phyloP scores from a whole-genome alignment of 1,140 invertebrate species.

The Bombyx mori region ASM3026992v2 NC_085115.1:13357001-13357500 shows the following conservation, averaged over 20 bases:
- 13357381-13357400: constrained; percentile 40
- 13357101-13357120: too few species aligned
- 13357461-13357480: constrained; percentile 42
- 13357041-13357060: too few species aligned
- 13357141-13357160: too few species aligned
- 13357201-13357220: too few species aligned
- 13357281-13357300: constrained; percentile 25
- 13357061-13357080: too few species aligned
- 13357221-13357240: too few species aligned
- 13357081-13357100: too few species aligned
- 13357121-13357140: too few species aligned
- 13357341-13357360: constrained; percentile 42
- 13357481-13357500: constrained; percentile 48
- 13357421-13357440: constrained; percentile 30
- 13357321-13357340: constrained; percentile 35
- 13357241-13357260: background rate
- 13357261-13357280: background rate
- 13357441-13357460: constrained; percentile 46
- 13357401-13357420: constrained; percentile 34
- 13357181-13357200: too few species aligned
- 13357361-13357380: constrained; percentile 40
- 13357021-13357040: too few species aligned
- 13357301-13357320: constrained; percentile 41
- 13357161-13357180: too few species aligned
- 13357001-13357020: too few species aligned